Percentiles rank a stretch among this genome's conserved stretches.
phyloP scores from a whole-genome alignment of 1,140 invertebrate genomes.

The Colletes gigas region DNA sequence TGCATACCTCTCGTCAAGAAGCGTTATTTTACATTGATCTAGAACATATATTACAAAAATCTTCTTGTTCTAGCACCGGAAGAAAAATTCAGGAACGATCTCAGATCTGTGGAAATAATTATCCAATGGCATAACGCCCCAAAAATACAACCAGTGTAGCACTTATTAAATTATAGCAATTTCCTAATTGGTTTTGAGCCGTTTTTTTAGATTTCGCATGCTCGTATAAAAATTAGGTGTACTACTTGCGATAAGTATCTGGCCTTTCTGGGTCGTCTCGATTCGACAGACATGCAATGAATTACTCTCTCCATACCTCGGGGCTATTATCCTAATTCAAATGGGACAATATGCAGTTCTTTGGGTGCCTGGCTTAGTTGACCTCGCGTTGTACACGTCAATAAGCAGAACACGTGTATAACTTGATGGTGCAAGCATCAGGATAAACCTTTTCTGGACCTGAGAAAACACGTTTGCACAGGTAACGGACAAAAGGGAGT shows the following conservation, averaged over 20 bases:
- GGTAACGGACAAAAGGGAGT: slow-evolving; percentile 48
- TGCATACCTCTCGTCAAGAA: neutral
- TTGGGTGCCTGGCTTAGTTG: neutral
- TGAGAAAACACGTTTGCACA: slow-evolving; percentile 62
- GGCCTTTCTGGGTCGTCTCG: slow-evolving; percentile 27
- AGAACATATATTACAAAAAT: slow-evolving; percentile 20
- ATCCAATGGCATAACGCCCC: neutral
- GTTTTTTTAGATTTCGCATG: neutral
- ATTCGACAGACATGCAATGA: slow-evolving; percentile 31
- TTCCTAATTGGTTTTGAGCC: slow-evolving; percentile 8
- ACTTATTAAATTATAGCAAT: neutral
- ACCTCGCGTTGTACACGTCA: slow-evolving; percentile 7
- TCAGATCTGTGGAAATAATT: slow-evolving; percentile 43
- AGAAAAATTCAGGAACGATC: neutral
- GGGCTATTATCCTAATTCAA: slow-evolving; percentile 22
- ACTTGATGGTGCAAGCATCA: slow-evolving; percentile 5
- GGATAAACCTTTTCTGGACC: slow-evolving; percentile 45
- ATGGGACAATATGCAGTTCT: slow-evolving; percentile 6
- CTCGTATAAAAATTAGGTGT: slow-evolving; percentile 15
- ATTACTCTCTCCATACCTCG: slow-evolving; percentile 34
- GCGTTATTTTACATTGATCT: slow-evolving; percentile 21
- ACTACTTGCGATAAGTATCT: slow-evolving; percentile 40
- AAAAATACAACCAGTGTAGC: neutral
- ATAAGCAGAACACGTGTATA: slow-evolving; percentile 4
- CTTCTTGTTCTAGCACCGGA: slow-evolving; percentile 3